Percentiles rank a stretch among this genome's conserved stretches.
Conservation (phyloP, 2,113 vertebrate genomes). For the Maylandia zebra region DNA sequence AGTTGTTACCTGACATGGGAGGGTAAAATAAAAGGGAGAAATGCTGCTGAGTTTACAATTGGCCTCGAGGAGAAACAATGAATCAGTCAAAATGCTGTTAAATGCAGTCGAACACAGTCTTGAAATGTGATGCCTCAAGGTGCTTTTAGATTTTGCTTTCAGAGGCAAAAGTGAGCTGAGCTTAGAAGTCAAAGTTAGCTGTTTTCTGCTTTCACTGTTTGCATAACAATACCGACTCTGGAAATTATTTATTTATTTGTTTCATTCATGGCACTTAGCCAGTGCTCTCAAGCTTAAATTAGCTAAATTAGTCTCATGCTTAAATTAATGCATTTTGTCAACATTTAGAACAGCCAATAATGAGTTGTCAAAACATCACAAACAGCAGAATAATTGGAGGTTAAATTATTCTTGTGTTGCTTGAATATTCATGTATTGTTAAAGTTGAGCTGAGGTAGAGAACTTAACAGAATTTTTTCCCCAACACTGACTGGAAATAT, state of each 20-base stretch:
- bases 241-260: not conserved
- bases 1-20: not conserved
- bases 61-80: not conserved
- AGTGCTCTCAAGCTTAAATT: not conserved
- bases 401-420: not conserved
- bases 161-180: not conserved
- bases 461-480: constrained; percentile 10
- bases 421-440: constrained; percentile 36
- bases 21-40: not conserved
- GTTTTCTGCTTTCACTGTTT: not conserved
- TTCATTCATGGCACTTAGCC: not conserved
- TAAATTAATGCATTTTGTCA: constrained; percentile 35
- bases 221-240: not conserved
- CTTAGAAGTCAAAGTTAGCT: not conserved
- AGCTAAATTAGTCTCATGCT: constrained; percentile 2
- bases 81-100: not conserved
- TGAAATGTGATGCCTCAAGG: not conserved
- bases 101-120: not conserved
- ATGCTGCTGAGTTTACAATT: not conserved
- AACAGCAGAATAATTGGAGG: not conserved
- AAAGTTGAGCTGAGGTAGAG: not conserved
- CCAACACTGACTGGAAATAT: constrained; percentile 17
- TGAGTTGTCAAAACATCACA: constrained; percentile 37
- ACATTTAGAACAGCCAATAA: constrained; percentile 14
- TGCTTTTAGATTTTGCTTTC: not conserved